phyloP scores from a whole-genome alignment of 2,113 vertebrate species.

The Protomyctophum bolini region DNA sequence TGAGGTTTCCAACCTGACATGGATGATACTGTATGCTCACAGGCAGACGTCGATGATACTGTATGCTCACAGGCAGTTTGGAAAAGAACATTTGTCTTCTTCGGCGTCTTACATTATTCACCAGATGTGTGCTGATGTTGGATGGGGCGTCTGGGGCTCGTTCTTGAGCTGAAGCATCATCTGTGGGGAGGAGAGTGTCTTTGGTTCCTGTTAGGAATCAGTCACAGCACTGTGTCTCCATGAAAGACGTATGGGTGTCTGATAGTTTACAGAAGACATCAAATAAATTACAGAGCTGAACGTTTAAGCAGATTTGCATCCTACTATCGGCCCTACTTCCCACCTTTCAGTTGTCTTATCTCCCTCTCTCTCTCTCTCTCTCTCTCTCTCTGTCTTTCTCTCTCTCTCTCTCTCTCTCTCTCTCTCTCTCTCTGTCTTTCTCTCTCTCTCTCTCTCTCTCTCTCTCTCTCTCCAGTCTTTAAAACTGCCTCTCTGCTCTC shows the following conservation, averaged over 20 bases:
- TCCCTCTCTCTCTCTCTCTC: slow-evolving; percentile 16
- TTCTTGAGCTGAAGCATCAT: slow-evolving; percentile 28
- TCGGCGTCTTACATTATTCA: slow-evolving; percentile 64
- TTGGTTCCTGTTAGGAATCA: slow-evolving; percentile 28
- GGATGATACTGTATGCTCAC: slow-evolving; percentile 22
- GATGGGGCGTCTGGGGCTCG: slow-evolving; percentile 17
- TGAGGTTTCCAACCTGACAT: slow-evolving; percentile 28
- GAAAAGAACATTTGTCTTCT: slow-evolving; percentile 56
- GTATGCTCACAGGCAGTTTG: slow-evolving; percentile 52
- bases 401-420: slow-evolving; percentile 10
- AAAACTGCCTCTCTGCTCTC: not conserved
- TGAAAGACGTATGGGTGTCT: not conserved
- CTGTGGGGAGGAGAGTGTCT: slow-evolving; percentile 30
- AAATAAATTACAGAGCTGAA: no score
- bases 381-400: slow-evolving; percentile 5
- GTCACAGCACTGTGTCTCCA: not conserved
- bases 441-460: slow-evolving; percentile 5
- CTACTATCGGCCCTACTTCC: no score
- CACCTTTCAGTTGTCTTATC: not conserved
- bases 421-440: slow-evolving; percentile 18
- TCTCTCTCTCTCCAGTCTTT: slow-evolving; percentile 13
- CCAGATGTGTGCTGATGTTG: slow-evolving; percentile 24
- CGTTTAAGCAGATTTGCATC: no score
- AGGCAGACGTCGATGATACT: slow-evolving; percentile 24
- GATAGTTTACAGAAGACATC: not conserved